Percentiles rank a stretch among this genome's conserved stretches.
Evolutionary conservation across 2,888 invertebrate species (phyloP).

Genomic region (Galerucella pusilla): DNA sequence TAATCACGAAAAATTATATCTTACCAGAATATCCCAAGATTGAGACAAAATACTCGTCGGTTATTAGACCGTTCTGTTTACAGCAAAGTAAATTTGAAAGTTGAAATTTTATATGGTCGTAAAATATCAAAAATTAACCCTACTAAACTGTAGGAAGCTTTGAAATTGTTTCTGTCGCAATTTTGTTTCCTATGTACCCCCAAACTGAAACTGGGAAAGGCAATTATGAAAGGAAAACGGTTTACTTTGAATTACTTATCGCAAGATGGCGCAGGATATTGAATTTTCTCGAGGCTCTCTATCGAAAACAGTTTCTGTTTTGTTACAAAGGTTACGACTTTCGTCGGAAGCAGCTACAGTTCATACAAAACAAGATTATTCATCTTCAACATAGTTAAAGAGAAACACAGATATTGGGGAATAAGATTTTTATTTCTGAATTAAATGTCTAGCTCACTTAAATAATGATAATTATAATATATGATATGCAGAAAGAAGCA

Average conservation of each 20-base stretch:
- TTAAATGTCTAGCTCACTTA: too few species aligned
- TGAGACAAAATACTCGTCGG: not conserved
- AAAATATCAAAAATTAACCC: conserved; percentile 43
- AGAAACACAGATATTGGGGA: too few species aligned
- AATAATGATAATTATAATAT: not conserved
- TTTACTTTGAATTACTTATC: conserved; percentile 39
- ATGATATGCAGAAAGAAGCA: not conserved
- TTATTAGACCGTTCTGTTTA: conserved; percentile 36
- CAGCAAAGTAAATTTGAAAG: conserved; percentile 44
- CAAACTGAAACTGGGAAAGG: conserved; percentile 35
- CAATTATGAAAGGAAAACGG: conserved; percentile 47
- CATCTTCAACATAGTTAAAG: too few species aligned
- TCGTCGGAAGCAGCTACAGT: not conserved
- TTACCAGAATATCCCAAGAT: not conserved
- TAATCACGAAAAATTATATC: not conserved
- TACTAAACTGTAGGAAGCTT: conserved; percentile 49
- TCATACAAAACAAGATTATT: too few species aligned
- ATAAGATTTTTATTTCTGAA: too few species aligned
- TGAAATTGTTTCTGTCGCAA: conserved; percentile 46
- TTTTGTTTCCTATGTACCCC: conserved; percentile 37
- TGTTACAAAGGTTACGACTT: not conserved
- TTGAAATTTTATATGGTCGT: conserved; percentile 50
- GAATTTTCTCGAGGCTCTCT: conserved; percentile 24
- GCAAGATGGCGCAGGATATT: conserved; percentile 35
- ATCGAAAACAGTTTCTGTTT: conserved; percentile 14